These are phyloP conservation scores for Nematolebias whitei DNA, from an alignment of 2,113 vertebrate species.

Conservation along the genomic window DNA sequence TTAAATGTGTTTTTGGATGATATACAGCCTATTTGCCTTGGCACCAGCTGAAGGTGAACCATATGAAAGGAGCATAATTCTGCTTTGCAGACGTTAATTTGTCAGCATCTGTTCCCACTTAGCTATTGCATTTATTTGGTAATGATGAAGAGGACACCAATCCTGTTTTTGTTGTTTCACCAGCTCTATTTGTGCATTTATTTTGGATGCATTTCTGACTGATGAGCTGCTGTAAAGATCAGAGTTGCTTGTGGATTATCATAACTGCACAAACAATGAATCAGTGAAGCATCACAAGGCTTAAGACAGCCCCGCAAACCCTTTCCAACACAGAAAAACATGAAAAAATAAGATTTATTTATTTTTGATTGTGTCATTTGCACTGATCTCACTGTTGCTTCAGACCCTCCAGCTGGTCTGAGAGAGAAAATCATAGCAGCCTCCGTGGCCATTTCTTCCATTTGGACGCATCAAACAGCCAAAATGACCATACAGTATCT, in stretches of 20 bases:
- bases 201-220: background rate
- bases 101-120: constrained; percentile 75
- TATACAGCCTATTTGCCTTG: constrained; percentile 22
- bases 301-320: background rate
- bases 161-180: constrained; percentile 8
- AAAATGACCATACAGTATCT: constrained; percentile 34
- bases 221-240: background rate
- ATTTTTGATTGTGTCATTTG: constrained; percentile 13
- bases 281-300: no score
- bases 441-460: constrained; percentile 28
- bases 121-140: constrained; percentile 52
- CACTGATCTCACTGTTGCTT: constrained; percentile 27
- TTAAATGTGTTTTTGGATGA: constrained; percentile 22
- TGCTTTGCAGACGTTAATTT: constrained; percentile 72
- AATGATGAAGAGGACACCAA: constrained; percentile 60
- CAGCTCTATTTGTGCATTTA: constrained; percentile 1
- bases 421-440: constrained; percentile 20
- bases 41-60: constrained; percentile 69
- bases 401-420: constrained; percentile 50
- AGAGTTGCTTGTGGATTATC: background rate
- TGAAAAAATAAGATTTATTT: background rate
- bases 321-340: background rate
- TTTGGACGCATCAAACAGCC: constrained; percentile 26
- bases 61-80: constrained; percentile 53
- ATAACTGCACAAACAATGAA: background rate